A percentile compares a stretch with the other conserved stretches of the same genome.
Evolutionary conservation across 2,888 invertebrate genomes (phyloP).

Genomic region (Drosophila gaucha): DNA sequence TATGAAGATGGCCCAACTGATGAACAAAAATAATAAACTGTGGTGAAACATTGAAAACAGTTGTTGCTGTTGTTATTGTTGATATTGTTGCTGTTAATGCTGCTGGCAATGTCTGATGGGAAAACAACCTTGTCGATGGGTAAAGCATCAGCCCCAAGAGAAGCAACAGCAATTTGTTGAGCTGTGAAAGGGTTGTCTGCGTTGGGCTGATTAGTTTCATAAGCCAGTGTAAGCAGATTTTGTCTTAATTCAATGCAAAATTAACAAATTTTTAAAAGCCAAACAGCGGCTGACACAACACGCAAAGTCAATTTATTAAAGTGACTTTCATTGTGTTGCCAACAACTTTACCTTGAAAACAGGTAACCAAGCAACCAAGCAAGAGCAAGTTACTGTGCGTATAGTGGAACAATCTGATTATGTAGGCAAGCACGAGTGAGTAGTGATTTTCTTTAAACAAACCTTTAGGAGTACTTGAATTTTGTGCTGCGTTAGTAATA

Average conservation of each 20-base stretch:
- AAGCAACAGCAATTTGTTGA: constrained; percentile 38
- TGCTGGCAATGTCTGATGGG: constrained; percentile 42
- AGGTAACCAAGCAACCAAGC: background rate
- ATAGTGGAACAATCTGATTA: background rate
- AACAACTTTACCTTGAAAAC: constrained; percentile 17
- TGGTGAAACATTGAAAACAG: constrained; percentile 46
- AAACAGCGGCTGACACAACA: constrained; percentile 72
- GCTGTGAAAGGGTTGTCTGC: constrained; percentile 51
- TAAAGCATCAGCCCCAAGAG: constrained; percentile 36
- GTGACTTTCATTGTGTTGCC: constrained; percentile 30
- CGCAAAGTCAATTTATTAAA: constrained; percentile 68
- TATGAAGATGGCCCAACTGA: constrained; percentile 50
- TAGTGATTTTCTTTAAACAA: background rate
- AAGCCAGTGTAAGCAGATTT: constrained; percentile 81
- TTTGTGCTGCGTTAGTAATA: background rate
- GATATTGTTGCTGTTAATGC: constrained; percentile 25
- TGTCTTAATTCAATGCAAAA: constrained; percentile 80
- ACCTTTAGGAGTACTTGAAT: constrained; percentile 1
- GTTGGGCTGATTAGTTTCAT: constrained; percentile 57
- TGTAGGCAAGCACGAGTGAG: constrained; percentile 1
- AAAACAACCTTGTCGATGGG: constrained; percentile 64
- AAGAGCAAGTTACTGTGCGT: background rate
- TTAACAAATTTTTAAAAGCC: constrained; percentile 76
- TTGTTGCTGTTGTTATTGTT: constrained; percentile 19
- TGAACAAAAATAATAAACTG: constrained; percentile 81